Conservation (phyloP, 1,140 invertebrate genomes). For the Melitaea cinxia region DNA sequence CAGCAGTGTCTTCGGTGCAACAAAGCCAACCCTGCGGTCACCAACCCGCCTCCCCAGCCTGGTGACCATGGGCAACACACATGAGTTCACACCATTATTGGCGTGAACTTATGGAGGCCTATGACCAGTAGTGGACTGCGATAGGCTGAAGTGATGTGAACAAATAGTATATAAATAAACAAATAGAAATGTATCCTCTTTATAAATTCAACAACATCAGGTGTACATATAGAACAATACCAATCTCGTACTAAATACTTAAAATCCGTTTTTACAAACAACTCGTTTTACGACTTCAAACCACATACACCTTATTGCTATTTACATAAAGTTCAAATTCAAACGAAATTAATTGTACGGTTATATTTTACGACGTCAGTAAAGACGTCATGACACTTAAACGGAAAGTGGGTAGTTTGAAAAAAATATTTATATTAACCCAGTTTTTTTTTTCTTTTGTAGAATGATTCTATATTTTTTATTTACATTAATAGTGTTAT, state of each 20-base stretch:
- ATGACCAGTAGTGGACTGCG: no score
- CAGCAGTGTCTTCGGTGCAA: no score
- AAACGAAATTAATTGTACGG: not conserved
- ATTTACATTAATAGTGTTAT: no score
- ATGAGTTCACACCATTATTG: no score
- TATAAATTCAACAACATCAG: no score
- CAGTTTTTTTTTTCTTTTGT: not conserved
- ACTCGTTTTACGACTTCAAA: not conserved
- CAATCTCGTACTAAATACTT: not conserved
- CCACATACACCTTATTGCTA: not conserved
- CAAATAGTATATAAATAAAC: no score
- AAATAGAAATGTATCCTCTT: no score
- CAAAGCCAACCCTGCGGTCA: no score
- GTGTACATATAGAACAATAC: not conserved
- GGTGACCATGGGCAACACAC: no score
- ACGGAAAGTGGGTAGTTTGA: conserved; percentile 24
- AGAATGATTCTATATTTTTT: not conserved
- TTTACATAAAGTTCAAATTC: not conserved
- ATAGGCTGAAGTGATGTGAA: no score
- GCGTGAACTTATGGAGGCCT: no score
- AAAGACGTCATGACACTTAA: conserved; percentile 15
- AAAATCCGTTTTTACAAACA: not conserved
- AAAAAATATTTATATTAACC: not conserved
- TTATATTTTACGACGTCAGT: conserved; percentile 20
- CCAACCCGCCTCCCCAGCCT: no score